phyloP scores from a whole-genome alignment of 2,888 invertebrate species.

The Andrena bucephala region DNA sequence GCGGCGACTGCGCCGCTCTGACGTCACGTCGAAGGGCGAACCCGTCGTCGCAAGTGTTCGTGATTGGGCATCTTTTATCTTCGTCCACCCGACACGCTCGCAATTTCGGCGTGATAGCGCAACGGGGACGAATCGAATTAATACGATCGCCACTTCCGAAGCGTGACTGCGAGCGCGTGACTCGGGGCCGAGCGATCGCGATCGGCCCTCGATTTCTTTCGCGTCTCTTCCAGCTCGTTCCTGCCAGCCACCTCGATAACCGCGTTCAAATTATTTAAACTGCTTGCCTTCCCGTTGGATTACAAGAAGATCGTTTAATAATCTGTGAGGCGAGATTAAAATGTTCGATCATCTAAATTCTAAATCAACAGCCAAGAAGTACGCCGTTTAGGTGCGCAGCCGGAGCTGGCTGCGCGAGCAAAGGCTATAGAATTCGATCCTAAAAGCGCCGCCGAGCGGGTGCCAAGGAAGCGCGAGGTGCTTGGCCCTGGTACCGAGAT shows the following conservation, averaged over 20 bases:
- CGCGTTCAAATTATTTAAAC: too few species aligned
- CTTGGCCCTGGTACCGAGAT: slow-evolving; percentile 59
- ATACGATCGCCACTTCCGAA: slow-evolving; percentile 60
- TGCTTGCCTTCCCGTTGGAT: background rate
- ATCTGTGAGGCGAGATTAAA: too few species aligned
- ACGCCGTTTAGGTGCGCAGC: slow-evolving; percentile 4
- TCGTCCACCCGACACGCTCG: slow-evolving; percentile 49
- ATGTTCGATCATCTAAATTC: slow-evolving; percentile 29
- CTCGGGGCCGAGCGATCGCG: slow-evolving; percentile 23
- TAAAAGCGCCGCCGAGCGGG: slow-evolving; percentile 48
- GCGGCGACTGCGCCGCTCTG: slow-evolving; percentile 71
- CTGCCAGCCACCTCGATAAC: background rate
- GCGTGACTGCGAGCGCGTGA: slow-evolving; percentile 45
- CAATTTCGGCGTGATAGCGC: slow-evolving; percentile 57
- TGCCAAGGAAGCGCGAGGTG: slow-evolving; percentile 51
- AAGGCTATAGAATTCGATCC: slow-evolving; percentile 55
- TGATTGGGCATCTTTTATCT: slow-evolving; percentile 61
- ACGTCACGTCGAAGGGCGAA: slow-evolving; percentile 68
- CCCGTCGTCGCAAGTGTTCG: slow-evolving; percentile 57
- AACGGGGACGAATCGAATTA: slow-evolving; percentile 63
- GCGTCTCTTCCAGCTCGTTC: slow-evolving; percentile 1
- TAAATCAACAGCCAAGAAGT: slow-evolving; percentile 26
- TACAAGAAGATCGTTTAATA: too few species aligned
- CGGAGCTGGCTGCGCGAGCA: slow-evolving; percentile 33
- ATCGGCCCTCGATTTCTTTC: slow-evolving; percentile 33